Percentiles rank a stretch among this genome's conserved stretches.
These are phyloP conservation scores for Megaptera novaeangliae DNA, from an alignment of 2,113 vertebrate genomes.

Conservation along the genomic window DNA sequence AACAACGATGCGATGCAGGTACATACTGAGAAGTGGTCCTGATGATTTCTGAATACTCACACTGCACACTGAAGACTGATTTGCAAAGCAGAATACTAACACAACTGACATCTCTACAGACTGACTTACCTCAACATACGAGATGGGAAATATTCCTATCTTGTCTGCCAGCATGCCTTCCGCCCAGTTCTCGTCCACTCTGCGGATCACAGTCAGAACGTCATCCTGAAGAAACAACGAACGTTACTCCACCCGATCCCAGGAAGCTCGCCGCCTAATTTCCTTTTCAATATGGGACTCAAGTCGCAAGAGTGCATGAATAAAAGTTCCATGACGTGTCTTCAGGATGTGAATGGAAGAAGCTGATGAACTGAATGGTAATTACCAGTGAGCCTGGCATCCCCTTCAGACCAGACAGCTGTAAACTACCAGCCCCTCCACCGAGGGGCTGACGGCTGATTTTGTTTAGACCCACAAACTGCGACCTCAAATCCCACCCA, in stretches of 20 bases:
- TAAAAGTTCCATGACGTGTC: background rate
- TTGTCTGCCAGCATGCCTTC: conserved; percentile 99
- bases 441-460: background rate
- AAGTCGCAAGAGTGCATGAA: background rate
- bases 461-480: background rate
- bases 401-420: background rate
- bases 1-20: background rate
- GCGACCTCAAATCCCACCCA: background rate
- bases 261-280: conserved; percentile 40
- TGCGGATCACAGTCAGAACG: conserved; percentile 96
- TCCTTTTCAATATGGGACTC: background rate
- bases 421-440: background rate
- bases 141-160: conserved; percentile 99
- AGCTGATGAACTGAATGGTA: background rate
- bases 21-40: background rate
- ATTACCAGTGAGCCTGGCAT: background rate
- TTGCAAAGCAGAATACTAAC: background rate
- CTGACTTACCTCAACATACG: conserved; percentile 95
- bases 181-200: conserved; percentile 99
- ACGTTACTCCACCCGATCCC: conserved; percentile 55
- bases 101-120: background rate
- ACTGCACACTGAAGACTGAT: background rate
- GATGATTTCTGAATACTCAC: background rate
- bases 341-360: background rate
- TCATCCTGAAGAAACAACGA: conserved; percentile 89